phyloP scores from a whole-genome alignment of 2,888 invertebrate species.

The Eurois occulta region DNA sequence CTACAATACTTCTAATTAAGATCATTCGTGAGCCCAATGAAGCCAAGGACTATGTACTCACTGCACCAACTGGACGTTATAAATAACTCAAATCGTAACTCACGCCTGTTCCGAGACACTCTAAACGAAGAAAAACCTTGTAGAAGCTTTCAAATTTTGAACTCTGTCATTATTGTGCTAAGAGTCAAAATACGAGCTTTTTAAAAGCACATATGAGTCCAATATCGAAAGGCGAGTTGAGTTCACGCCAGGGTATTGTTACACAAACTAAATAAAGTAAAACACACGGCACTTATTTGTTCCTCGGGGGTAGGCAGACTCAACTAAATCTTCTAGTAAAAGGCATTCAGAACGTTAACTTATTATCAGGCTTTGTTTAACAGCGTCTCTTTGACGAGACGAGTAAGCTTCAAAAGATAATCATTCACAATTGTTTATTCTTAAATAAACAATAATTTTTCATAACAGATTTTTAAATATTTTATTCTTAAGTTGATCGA shows the following conservation, averaged over 20 bases:
- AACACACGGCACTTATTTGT: constrained; percentile 79
- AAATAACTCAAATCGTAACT: constrained; percentile 88
- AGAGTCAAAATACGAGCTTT: constrained; percentile 70
- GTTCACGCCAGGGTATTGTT: constrained; percentile 82
- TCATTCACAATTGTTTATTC: constrained; percentile 40
- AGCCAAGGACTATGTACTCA: constrained; percentile 82
- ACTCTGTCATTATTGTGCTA: constrained; percentile 71
- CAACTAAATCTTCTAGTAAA: constrained; percentile 68
- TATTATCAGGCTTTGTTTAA: constrained; percentile 62
- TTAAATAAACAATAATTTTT: constrained; percentile 40
- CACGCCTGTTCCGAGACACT: constrained; percentile 81
- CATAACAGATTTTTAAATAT: not conserved
- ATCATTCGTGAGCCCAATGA: constrained; percentile 87
- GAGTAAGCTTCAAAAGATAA: constrained; percentile 46
- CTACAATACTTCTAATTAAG: constrained; percentile 90
- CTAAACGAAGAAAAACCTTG: constrained; percentile 74
- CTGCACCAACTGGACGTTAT: constrained; percentile 87
- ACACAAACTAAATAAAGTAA: constrained; percentile 82
- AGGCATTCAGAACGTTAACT: constrained; percentile 63
- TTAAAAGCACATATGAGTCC: constrained; percentile 63
- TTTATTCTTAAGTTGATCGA: not conserved
- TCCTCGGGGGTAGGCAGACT: constrained; percentile 78
- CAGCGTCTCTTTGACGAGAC: constrained; percentile 46
- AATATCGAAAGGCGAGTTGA: constrained; percentile 75
- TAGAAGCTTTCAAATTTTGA: constrained; percentile 64